Evolutionary conservation across 2,113 vertebrate species (phyloP), one percentile per base, ranked within the genome.

Genomic region (Sander lucioperca): DNA sequence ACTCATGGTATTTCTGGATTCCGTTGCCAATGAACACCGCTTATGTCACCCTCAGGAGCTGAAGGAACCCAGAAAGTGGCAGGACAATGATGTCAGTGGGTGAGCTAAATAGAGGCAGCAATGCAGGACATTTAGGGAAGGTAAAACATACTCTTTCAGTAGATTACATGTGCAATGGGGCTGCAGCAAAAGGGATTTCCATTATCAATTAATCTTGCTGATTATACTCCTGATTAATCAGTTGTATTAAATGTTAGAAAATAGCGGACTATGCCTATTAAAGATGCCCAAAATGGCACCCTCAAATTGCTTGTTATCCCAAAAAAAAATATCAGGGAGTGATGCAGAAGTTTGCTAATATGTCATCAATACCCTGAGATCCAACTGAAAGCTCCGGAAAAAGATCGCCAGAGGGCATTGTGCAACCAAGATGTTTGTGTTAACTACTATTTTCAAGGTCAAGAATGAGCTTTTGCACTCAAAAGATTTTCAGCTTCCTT

Each of bases 21-120:
- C 33, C 50, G 67, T 70, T 48, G 57, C 66, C 67, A 82, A 71
- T 84, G 79, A 92, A 79, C 82, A 73, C 30, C 19, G 16, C 53
- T 84, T 65, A 69, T 78, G 79, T 87, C 83, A 79, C 9, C 76
- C 21, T 11, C 10, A 45, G 45, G 66, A 81, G 76, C 73, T 51
- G n/a, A 59, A 79, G 74, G 72, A 57, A 66, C 53, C 64, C 45
- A 64, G 19, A 30, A 25, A 85, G 39, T 21, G 56, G 73, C 23
- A 13, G 47, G 57, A 51, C 71, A 56, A 23, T 62, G 64, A 74
- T 53, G 63, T 89, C 79, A 86, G 70, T 11, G 21, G 54, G 54
- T 58, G 48, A 51, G 12, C 39, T 73, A 66, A 83, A 83, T 61
- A 53, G 0, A 56, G 61, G 54, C 54, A 50, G 54, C 67, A 58